Evolutionary conservation across 1,140 invertebrate species (phyloP).

Genomic region (Pseudobourletiella spinata): DNA sequence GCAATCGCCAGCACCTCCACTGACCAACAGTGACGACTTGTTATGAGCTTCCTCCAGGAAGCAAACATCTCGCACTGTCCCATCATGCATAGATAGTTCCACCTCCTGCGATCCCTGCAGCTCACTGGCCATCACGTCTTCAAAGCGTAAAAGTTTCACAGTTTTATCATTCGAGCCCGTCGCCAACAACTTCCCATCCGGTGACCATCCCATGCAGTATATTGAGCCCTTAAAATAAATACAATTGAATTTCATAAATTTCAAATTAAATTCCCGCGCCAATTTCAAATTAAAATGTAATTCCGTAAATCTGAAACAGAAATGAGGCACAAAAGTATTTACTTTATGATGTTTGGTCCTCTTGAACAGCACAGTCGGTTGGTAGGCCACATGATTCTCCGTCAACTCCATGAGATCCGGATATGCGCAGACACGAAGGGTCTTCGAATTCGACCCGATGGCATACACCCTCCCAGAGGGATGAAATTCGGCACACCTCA

Average conservation of each 20-base stretch:
- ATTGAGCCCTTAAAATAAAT: background rate
- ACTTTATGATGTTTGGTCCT: slow-evolving; percentile 89
- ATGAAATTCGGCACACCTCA: slow-evolving; percentile 95
- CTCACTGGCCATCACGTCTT: slow-evolving; percentile 43
- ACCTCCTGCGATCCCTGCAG: slow-evolving; percentile 51
- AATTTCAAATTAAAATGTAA: background rate
- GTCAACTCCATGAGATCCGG: slow-evolving; percentile 42
- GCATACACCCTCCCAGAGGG: slow-evolving; percentile 83
- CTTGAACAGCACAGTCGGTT: slow-evolving; percentile 85
- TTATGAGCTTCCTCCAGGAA: slow-evolving; percentile 92
- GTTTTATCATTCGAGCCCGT: slow-evolving; percentile 99
- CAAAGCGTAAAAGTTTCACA: slow-evolving; percentile 90
- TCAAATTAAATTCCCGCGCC: background rate
- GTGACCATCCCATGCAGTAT: slow-evolving; percentile 72
- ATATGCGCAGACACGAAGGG: slow-evolving; percentile 72
- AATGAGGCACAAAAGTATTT: too few relatives aligned
- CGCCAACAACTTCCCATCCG: slow-evolving; percentile 86
- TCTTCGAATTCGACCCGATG: slow-evolving; percentile 97
- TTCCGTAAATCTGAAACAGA: too few relatives aligned
- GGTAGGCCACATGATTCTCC: slow-evolving; percentile 67
- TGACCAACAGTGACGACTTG: slow-evolving; percentile 83
- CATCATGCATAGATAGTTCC: slow-evolving; percentile 94
- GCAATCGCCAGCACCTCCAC: slow-evolving; percentile 91
- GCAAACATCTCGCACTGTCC: slow-evolving; percentile 91
- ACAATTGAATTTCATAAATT: background rate